Conservation (phyloP, 2,797 vertebrate species). For the Coccyzus lansbergi region DNA sequence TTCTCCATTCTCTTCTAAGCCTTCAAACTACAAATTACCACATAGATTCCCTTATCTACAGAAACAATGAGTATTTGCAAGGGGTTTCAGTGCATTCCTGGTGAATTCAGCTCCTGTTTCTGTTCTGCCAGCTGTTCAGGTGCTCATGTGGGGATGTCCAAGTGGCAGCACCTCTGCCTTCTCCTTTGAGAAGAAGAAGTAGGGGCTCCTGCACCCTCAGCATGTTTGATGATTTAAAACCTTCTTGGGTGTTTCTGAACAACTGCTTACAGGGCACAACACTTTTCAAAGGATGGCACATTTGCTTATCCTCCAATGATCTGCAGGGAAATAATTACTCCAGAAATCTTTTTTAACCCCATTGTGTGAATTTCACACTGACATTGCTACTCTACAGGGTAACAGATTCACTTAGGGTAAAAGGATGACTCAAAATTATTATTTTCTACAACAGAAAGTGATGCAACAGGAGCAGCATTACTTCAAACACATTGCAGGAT, state of each 20-base stretch:
- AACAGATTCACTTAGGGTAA: not conserved
- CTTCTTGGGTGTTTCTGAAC: not conserved
- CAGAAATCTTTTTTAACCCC: not conserved
- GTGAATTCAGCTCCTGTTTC: not conserved
- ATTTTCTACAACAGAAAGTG: not conserved
- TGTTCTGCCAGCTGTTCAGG: not conserved
- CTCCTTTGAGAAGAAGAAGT: not conserved
- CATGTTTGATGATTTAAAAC: not conserved
- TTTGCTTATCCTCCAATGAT: not conserved
- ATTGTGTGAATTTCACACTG: not conserved
- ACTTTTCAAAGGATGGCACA: not conserved
- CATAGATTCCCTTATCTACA: not conserved
- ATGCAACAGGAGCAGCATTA: not conserved
- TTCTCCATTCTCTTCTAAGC: not conserved
- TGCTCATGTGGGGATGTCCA: not conserved
- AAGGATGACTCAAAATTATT: not conserved
- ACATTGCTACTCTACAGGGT: not conserved
- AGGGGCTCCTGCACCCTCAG: not conserved
- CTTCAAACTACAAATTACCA: not conserved
- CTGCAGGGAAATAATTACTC: not conserved
- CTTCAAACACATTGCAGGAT: not conserved
- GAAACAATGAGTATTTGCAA: not conserved
- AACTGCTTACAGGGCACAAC: not conserved
- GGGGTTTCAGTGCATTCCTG: not conserved
- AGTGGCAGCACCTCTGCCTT: not conserved